Percentiles rank a stretch among this genome's conserved stretches.
phyloP scores from a whole-genome alignment of 2,113 vertebrate species.

The Atractosteus spatula region DNA sequence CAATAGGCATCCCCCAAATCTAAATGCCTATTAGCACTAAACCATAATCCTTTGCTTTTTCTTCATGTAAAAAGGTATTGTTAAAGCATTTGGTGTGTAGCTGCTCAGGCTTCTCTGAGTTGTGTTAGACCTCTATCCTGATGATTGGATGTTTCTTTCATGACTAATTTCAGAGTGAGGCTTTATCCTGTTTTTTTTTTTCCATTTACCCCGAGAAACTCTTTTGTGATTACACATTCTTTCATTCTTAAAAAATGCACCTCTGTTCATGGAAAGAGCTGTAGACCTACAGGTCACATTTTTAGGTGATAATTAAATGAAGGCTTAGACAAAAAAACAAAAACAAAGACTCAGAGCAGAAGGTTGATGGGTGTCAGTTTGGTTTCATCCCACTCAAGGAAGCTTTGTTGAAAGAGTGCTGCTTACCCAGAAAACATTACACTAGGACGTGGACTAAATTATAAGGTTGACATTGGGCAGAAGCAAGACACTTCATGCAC shows the following conservation, averaged over 20 bases:
- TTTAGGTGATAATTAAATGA: conserved; percentile 37
- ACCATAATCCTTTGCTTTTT: conserved; percentile 39
- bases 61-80: conserved; percentile 38
- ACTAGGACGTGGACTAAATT: no score
- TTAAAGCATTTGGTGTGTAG: conserved; percentile 40
- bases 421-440: no score
- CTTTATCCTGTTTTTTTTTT: conserved; percentile 54
- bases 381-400: conserved; percentile 21
- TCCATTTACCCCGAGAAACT: conserved; percentile 48
- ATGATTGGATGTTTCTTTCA: conserved; percentile 46
- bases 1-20: conserved; percentile 34
- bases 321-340: conserved; percentile 19
- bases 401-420: conserved; percentile 13
- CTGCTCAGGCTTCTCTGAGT: conserved; percentile 40
- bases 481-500: no score
- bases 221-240: conserved; percentile 26
- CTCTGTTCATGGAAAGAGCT: conserved; percentile 22
- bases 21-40: conserved; percentile 31
- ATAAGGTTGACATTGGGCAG: no score
- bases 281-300: conserved; percentile 14
- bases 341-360: conserved; percentile 34
- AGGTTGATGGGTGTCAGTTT: conserved; percentile 42
- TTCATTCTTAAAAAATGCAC: conserved; percentile 16
- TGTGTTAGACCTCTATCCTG: conserved; percentile 39
- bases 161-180: conserved; percentile 45